These are phyloP conservation scores for roundworm (Caenorhabditis elegans) DNA, from an alignment of 1,140 invertebrate species.

Conservation along the genomic window DNA sequence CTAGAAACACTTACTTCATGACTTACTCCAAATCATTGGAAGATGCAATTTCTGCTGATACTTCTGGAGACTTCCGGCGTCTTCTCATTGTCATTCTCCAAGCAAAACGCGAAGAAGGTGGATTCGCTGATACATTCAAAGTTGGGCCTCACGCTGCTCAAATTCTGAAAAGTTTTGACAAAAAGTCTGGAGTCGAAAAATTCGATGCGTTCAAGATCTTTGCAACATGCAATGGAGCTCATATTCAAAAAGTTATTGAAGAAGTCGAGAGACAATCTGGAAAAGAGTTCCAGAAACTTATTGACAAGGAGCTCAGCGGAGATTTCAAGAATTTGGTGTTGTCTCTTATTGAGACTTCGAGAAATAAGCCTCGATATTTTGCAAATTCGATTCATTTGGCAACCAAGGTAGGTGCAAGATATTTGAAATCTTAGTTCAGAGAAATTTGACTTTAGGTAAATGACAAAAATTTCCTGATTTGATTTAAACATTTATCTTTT, in stretches of 20 bases:
- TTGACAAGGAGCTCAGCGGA: constrained; percentile 83
- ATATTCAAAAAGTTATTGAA: neutral
- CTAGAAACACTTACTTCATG: constrained; percentile 28
- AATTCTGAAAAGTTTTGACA: constrained; percentile 33
- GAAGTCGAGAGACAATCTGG: constrained; percentile 70
- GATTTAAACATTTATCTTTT: too few species aligned
- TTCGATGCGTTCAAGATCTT: constrained; percentile 32
- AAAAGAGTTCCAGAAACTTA: constrained; percentile 79
- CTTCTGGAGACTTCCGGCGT: constrained; percentile 86
- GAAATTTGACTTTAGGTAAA: neutral
- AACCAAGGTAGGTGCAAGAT: constrained; percentile 70
- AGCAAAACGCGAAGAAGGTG: constrained; percentile 61
- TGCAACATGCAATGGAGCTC: neutral
- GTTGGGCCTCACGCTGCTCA: constrained; percentile 51
- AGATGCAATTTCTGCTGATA: constrained; percentile 83
- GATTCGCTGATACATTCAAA: constrained; percentile 56
- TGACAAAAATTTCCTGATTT: too few species aligned
- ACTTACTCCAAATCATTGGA: constrained; percentile 72
- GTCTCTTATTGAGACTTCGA: constrained; percentile 70
- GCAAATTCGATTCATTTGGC: constrained; percentile 82
- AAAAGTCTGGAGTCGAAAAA: constrained; percentile 37
- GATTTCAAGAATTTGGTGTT: constrained; percentile 80
- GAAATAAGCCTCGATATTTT: constrained; percentile 71
- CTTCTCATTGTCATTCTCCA: constrained; percentile 73
- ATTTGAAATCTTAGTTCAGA: neutral